Base-by-base conservation (phyloP, 1,140 invertebrate genomes). In the Amyelois transitella region DNA sequence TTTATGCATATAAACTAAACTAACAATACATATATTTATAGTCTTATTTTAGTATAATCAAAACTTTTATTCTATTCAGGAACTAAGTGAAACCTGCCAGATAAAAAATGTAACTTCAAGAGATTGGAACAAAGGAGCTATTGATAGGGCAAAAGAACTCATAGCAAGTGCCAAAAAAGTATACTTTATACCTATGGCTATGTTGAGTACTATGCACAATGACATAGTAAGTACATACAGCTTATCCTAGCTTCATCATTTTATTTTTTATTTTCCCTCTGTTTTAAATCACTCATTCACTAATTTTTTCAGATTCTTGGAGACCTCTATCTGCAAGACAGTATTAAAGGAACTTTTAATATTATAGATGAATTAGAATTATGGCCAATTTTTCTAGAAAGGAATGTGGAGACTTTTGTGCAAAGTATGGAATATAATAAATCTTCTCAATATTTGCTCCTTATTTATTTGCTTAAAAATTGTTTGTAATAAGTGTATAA, bases 371-470 rank as follows among this genome's bases (percentile, higher is more conserved):
- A 69, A 43, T 55, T 77, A 21, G 56, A 74, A 55, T 7, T 17
- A 19, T 81, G 77, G 77, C 78, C 76, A 43, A 62, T 73, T 4
- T 79, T 77, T 58, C 51, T 79, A n/a, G 55, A 75, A 49, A 69
- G 55, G 53, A 72, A 78, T 58, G 50, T 55, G 18, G 43, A 64
- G 51, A 47, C 17, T 6, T 81, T 75, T 48, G 52, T 81, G 21
- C 47, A 66, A 56, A 75, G 78, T 81, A 74, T n/a, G n/a, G n/a
- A 60, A 55, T 57, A 45, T 44, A 24, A 24, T 5, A 24, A 24
- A 3, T 5, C 4, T 24, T 5, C 22, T 5, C 8, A 3, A 24
- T 24, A 5, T 24, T 24, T 5, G 3, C 3, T 14, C 17, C 2
- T 38, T 38, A 38, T n/a, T 38, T 14, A n/a, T 38, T 14, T 14